Percentiles rank a stretch among this genome's conserved stretches.
These are phyloP conservation scores for Meandrina meandrites DNA, from an alignment of 92 coral and sea anemone species.

Conservation along the genomic window DNA sequence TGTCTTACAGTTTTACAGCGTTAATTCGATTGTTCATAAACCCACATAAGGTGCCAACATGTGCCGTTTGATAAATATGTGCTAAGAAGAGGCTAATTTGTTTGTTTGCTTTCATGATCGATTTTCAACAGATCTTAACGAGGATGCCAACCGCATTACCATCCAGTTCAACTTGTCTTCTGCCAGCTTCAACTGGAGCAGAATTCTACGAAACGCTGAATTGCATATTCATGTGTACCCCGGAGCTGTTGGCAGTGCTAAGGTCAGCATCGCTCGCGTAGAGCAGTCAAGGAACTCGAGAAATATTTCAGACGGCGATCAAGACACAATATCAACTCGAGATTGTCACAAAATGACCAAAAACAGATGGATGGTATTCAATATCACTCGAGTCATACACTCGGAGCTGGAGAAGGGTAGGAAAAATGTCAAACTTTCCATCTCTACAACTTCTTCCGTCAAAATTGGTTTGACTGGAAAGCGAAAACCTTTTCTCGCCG, in stretches of 20 bases:
- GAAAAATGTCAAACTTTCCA: background rate
- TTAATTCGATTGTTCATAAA: constrained; percentile 15
- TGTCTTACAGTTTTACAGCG: constrained; percentile 1
- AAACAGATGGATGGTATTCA: constrained; percentile 37
- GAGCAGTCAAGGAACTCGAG: background rate
- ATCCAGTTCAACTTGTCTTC: constrained; percentile 32
- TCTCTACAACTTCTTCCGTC: constrained; percentile 8
- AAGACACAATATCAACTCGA: constrained; percentile 23
- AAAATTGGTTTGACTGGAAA: constrained; percentile 33
- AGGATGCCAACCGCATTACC: background rate
- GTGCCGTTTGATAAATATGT: constrained; percentile 30
- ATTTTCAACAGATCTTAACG: constrained; percentile 40
- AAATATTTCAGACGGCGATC: background rate
- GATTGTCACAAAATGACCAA: constrained; percentile 28
- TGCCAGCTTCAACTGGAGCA: constrained; percentile 1
- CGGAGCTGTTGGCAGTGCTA: background rate
- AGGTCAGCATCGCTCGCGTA: constrained; percentile 26
- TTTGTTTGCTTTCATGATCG: constrained; percentile 44
- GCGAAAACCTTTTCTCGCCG: constrained; percentile 43
- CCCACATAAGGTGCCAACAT: constrained; percentile 39
- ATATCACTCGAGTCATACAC: constrained; percentile 16
- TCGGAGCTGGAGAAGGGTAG: constrained; percentile 11
- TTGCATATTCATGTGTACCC: constrained; percentile 33
- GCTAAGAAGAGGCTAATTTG: constrained; percentile 31
- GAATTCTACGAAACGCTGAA: constrained; percentile 18